A percentile compares a stretch with the other conserved stretches of the same genome.
These are phyloP conservation scores for Onychostoma macrolepis DNA, from an alignment of 2,113 vertebrate species.

Conservation along the genomic window DNA sequence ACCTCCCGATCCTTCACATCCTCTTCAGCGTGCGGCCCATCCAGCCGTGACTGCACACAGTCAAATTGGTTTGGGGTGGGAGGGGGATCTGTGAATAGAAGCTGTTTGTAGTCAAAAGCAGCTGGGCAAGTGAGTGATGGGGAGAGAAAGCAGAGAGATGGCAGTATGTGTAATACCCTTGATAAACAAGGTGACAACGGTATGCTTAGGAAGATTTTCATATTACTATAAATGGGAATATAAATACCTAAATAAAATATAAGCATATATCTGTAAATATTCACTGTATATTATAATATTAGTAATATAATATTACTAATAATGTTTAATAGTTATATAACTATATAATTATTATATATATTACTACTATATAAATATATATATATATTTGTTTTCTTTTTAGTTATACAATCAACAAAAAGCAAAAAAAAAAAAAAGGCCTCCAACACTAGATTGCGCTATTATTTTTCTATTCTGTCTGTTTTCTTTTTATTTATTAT, in stretches of 20 bases:
- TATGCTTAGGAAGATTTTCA: neutral
- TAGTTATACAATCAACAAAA: too few relatives aligned
- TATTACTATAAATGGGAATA: neutral
- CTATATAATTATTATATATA: too few relatives aligned
- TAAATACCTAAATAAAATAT: neutral
- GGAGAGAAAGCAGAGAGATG: neutral
- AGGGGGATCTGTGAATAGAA: slow-evolving; percentile 21
- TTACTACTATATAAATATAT: too few relatives aligned
- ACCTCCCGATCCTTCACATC: slow-evolving; percentile 38
- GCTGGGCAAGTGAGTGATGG: slow-evolving; percentile 10
- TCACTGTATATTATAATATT: too few relatives aligned
- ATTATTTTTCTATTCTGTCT: too few relatives aligned
- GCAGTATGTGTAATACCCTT: neutral
- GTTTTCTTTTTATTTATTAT: too few relatives aligned
- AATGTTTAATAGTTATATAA: too few relatives aligned
- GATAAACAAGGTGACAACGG: slow-evolving; percentile 8
- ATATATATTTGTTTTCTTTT: too few relatives aligned
- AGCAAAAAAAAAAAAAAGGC: too few relatives aligned
- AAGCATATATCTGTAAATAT: neutral
- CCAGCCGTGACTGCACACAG: slow-evolving; percentile 51
- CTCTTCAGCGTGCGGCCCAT: slow-evolving; percentile 26
- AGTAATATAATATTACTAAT: too few relatives aligned
- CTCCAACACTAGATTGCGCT: too few relatives aligned
- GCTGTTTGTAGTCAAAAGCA: slow-evolving; percentile 35
- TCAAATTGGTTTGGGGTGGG: slow-evolving; percentile 39